Conservation (phyloP, 2,797 vertebrate genomes). For the Cossypha dichroa region DNA sequence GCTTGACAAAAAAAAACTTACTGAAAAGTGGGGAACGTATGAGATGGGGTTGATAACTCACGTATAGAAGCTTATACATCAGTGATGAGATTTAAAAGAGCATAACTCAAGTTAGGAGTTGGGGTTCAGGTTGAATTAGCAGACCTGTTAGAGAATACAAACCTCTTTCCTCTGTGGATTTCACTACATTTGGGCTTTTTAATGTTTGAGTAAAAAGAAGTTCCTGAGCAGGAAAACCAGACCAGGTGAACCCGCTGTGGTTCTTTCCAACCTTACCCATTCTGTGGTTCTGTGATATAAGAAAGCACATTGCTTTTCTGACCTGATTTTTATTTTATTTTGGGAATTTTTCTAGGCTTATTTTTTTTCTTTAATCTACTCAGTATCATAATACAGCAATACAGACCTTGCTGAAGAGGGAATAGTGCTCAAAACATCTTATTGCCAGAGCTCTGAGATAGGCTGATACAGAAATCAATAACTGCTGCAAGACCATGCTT, state of each 20-base stretch:
- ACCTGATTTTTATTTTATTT: neutral
- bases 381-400: neutral
- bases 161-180: neutral
- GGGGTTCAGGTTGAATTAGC: neutral
- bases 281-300: neutral
- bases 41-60: accelerated
- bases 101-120: neutral
- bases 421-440: neutral
- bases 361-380: neutral
- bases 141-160: neutral
- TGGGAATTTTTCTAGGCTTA: neutral
- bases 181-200: neutral
- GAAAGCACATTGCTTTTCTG: neutral
- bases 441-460: neutral
- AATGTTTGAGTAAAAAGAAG: neutral
- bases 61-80: neutral
- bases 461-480: neutral
- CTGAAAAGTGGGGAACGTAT: neutral
- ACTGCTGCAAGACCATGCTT: neutral
- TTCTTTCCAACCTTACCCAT: neutral
- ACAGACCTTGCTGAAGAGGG: neutral
- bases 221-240: neutral
- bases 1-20: neutral
- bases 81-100: neutral
- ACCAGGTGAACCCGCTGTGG: neutral